These are phyloP conservation scores for Galaxea fascicularis DNA, from an alignment of 92 coral and sea anemone genomes.

Conservation along the genomic window DNA sequence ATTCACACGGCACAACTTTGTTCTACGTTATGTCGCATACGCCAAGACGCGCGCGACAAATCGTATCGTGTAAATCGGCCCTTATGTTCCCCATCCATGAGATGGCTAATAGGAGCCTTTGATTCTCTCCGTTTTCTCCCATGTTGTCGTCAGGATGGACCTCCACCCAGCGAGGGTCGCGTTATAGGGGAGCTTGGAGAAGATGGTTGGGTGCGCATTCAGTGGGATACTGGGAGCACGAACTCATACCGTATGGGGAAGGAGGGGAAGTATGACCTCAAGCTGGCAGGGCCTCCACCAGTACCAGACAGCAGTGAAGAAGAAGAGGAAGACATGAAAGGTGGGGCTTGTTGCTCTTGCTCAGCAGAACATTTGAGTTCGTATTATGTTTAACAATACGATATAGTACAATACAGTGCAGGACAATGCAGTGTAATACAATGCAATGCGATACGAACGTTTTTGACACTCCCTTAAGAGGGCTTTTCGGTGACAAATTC, in stretches of 20 bases:
- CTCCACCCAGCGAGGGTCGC: constrained; percentile 98
- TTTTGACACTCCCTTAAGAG: too few relatives aligned
- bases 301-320: constrained; percentile 99
- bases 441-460: too few relatives aligned
- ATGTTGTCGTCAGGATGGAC: constrained; percentile 79
- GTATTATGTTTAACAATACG: too few relatives aligned
- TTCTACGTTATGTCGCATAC: too few relatives aligned
- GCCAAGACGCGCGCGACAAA: too few relatives aligned
- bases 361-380: too few relatives aligned
- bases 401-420: too few relatives aligned
- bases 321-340: constrained; percentile 97
- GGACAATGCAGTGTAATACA: too few relatives aligned
- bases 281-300: constrained; percentile 97
- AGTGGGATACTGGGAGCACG: constrained; percentile 99
- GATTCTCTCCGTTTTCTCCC: background rate
- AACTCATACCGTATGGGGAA: constrained; percentile 99
- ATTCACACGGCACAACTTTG: too few relatives aligned
- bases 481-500: too few relatives aligned
- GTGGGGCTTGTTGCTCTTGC: constrained; percentile 16
- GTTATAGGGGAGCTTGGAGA: constrained; percentile 99
- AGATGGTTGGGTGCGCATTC: constrained; percentile 99
- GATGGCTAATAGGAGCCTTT: background rate
- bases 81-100: too few relatives aligned
- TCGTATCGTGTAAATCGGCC: too few relatives aligned
- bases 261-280: constrained; percentile 95